Percentiles rank a stretch among this genome's conserved stretches.
Evolutionary conservation across 30 jellyfish, hydroid and myxozoan genomes (phyloP).

Genomic region (Aurelia coerulea): DNA sequence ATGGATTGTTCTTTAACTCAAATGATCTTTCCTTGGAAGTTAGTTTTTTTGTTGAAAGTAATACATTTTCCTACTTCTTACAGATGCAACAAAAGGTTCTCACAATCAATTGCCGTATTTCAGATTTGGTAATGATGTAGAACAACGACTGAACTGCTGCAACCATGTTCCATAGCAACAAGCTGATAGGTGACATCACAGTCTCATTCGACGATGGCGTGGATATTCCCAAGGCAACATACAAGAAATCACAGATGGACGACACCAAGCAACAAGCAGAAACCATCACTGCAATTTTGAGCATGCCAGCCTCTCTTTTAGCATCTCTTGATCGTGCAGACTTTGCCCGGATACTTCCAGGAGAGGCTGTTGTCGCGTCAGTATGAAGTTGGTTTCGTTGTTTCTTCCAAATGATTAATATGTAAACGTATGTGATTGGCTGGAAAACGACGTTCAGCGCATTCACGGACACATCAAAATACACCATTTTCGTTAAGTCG

Average conservation of each 20-base stretch:
- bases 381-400: background rate
- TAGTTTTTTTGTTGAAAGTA: background rate
- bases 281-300: constrained; percentile 44
- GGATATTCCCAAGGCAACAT: constrained; percentile 50
- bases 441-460: constrained; percentile 41
- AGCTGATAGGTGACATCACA: constrained; percentile 54
- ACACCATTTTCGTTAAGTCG: constrained; percentile 20
- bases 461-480: constrained; percentile 50
- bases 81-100: background rate
- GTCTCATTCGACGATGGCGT: constrained; percentile 59
- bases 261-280: constrained; percentile 45
- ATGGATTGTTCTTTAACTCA: no score
- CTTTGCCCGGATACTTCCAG: constrained; percentile 10
- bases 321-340: constrained; percentile 28
- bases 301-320: constrained; percentile 42
- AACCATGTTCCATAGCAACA: constrained; percentile 56
- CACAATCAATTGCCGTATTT: constrained; percentile 17
- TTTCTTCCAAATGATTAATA: constrained; percentile 37
- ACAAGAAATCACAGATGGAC: constrained; percentile 41
- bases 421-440: constrained; percentile 52
- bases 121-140: constrained; percentile 30
- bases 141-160: constrained; percentile 58
- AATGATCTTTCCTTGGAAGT: no score
- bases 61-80: background rate
- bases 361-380: background rate